phyloP scores from a whole-genome alignment of 2,797 vertebrate genomes.

The Lithobates sylvaticus region DNA sequence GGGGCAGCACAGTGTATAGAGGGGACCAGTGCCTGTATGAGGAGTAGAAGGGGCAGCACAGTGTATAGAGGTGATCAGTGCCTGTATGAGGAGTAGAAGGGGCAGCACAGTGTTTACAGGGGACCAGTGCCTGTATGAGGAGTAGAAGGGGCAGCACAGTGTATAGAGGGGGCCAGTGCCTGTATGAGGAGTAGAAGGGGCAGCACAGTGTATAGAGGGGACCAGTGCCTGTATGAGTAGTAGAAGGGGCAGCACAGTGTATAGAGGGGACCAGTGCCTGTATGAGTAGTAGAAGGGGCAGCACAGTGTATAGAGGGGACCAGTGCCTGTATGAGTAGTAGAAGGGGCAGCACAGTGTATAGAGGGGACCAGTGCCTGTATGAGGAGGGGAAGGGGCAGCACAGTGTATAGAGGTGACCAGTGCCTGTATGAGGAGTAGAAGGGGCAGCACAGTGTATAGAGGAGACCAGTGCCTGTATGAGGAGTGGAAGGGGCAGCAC shows the following conservation, averaged over 20 bases:
- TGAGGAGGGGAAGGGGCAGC: too few species aligned
- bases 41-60: neutral
- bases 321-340: neutral
- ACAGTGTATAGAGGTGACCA: too few species aligned
- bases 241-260: too few species aligned
- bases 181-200: neutral
- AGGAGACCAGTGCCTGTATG: too few species aligned
- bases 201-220: neutral
- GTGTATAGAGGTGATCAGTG: neutral
- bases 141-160: neutral
- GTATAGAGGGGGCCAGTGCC: neutral
- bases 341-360: neutral
- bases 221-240: too few species aligned
- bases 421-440: too few species aligned
- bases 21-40: too few species aligned
- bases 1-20: neutral
- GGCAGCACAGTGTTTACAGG: neutral
- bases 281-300: too few species aligned
- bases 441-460: too few species aligned
- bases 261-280: too few species aligned
- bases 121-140: neutral
- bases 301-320: neutral
- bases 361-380: neutral
- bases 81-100: neutral
- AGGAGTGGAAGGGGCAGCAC: too few species aligned